Evolutionary conservation across 2,797 vertebrate species (phyloP).

Genomic region (Apogon hyalosoma): DNA sequence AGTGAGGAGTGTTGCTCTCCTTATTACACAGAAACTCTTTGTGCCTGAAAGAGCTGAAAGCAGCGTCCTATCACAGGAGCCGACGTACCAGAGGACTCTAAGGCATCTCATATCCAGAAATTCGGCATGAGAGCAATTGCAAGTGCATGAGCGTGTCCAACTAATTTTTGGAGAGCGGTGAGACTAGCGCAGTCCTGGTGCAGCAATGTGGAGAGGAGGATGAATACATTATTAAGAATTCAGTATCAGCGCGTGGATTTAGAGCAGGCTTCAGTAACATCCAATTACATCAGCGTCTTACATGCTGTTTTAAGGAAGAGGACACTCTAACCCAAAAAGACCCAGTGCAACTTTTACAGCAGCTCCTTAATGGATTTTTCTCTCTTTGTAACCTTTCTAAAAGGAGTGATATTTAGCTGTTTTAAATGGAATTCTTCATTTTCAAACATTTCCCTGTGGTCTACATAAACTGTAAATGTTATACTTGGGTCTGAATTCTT

Average conservation of each 20-base stretch:
- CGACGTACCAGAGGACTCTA: slow-evolving; percentile 40
- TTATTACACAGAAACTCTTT: slow-evolving; percentile 49
- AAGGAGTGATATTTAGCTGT: too few relatives aligned
- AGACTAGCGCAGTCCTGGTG: not conserved
- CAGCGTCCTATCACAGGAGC: slow-evolving; percentile 55
- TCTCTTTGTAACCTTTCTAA: too few relatives aligned
- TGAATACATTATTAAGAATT: slow-evolving; percentile 27
- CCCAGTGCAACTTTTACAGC: too few relatives aligned
- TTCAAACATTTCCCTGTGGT: too few relatives aligned
- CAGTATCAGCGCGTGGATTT: slow-evolving; percentile 16
- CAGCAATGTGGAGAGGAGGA: slow-evolving; percentile 28
- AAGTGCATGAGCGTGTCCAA: slow-evolving; percentile 34
- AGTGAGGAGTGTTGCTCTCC: slow-evolving; percentile 44
- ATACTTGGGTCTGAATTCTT: too few relatives aligned
- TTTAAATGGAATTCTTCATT: too few relatives aligned
- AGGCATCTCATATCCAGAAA: slow-evolving; percentile 26
- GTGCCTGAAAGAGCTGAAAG: slow-evolving; percentile 37
- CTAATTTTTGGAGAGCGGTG: slow-evolving; percentile 30
- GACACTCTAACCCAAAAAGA: slow-evolving; percentile 13
- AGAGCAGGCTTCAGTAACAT: slow-evolving; percentile 20
- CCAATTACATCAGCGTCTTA: slow-evolving; percentile 34
- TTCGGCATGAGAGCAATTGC: slow-evolving; percentile 43
- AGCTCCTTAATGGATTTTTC: too few relatives aligned
- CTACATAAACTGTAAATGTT: too few relatives aligned
- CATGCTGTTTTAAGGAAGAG: slow-evolving; percentile 25